These are phyloP conservation scores for Ypsolopha scabrella DNA, from an alignment of 2,888 invertebrate genomes.

Conservation along the genomic window DNA sequence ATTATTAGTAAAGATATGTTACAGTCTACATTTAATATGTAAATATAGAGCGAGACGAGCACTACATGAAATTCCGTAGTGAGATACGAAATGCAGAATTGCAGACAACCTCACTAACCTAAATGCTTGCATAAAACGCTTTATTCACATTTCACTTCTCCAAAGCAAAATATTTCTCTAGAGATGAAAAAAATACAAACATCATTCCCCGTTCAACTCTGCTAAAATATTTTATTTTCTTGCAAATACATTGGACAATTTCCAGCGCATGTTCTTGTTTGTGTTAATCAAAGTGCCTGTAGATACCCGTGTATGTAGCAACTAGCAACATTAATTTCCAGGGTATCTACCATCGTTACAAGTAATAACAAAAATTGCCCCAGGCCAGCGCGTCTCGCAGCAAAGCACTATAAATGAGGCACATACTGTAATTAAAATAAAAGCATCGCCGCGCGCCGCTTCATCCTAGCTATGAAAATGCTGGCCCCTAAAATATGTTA, in stretches of 20 bases:
- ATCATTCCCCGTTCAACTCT: slow-evolving; percentile 6
- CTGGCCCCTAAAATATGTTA: slow-evolving; percentile 4
- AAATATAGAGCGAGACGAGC: too few species aligned
- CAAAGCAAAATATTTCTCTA: too few species aligned
- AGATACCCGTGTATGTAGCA: background rate
- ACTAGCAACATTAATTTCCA: background rate
- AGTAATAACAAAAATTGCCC: slow-evolving; percentile 4
- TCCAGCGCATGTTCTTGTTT: background rate
- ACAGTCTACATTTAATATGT: too few species aligned
- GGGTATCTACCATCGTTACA: background rate
- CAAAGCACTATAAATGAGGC: slow-evolving; percentile 3
- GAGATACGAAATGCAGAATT: too few species aligned
- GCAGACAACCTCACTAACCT: too few species aligned
- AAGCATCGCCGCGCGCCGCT: background rate
- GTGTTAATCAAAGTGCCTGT: background rate
- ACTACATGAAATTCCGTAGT: too few species aligned
- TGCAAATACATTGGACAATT: background rate
- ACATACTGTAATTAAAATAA: slow-evolving; percentile 4
- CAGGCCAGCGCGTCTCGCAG: background rate
- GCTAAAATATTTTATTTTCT: background rate
- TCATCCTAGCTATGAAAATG: slow-evolving; percentile 1
- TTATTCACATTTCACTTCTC: too few species aligned
- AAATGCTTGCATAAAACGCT: too few species aligned
- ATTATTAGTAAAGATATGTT: too few species aligned
- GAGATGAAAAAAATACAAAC: too few species aligned